A percentile compares a stretch with the other conserved stretches of the same genome.
These are phyloP conservation scores for Agrochola circellaris DNA, from an alignment of 2,888 invertebrate genomes.

Conservation along the genomic window DNA sequence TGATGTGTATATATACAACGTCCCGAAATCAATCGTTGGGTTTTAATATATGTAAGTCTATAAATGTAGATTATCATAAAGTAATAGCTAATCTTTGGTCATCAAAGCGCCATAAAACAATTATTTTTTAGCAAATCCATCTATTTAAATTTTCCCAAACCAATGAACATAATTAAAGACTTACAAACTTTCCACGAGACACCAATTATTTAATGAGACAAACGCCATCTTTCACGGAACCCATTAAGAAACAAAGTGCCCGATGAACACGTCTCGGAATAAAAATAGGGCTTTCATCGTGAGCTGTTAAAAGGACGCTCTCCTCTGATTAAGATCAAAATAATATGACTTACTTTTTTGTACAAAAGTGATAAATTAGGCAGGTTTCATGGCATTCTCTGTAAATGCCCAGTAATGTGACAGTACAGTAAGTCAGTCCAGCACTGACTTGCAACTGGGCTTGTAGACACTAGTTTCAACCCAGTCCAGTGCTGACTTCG, in stretches of 20 bases:
- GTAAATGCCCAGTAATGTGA: neutral
- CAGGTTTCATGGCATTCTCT: neutral
- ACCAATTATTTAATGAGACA: constrained; percentile 8
- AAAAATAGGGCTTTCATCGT: constrained; percentile 29
- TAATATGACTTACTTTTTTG: neutral
- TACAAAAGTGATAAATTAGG: neutral
- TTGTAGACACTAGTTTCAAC: too few species aligned
- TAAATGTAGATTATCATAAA: too few species aligned
- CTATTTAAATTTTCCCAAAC: neutral
- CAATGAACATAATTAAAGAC: neutral
- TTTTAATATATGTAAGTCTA: too few species aligned
- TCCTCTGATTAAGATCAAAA: neutral
- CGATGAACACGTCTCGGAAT: constrained; percentile 25
- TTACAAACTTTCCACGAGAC: neutral
- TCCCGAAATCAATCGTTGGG: too few species aligned
- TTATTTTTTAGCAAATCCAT: too few species aligned
- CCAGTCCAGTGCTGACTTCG: too few species aligned
- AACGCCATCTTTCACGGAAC: neutral
- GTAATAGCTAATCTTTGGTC: too few species aligned
- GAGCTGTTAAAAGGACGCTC: constrained; percentile 25
- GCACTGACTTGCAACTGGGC: too few species aligned
- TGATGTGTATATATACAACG: too few species aligned
- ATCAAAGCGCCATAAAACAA: too few species aligned
- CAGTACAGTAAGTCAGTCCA: too few species aligned
- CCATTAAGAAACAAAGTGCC: constrained; percentile 32